Evolutionary conservation across 1,140 invertebrate genomes (phyloP), one percentile per base, ranked within the genome.

Genomic region (Leucophenga varia): DNA sequence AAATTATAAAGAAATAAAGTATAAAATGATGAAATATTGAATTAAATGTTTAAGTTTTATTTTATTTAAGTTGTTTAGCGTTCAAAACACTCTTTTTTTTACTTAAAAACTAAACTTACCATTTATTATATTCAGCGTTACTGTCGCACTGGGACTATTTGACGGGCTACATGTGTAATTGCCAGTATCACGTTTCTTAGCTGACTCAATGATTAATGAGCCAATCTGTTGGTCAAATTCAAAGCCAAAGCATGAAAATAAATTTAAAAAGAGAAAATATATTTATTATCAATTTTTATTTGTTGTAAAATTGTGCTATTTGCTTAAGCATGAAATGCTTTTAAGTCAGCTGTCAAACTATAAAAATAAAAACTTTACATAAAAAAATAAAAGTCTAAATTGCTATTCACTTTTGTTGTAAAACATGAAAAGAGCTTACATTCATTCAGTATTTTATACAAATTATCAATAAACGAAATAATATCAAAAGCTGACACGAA

Each of bases 121-220:
- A 71, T 74, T 74, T 70, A 74, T 74, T 49, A 74, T 70, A 56
- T 74, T 74, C 49, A 74, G 59, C 57, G 69, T 69, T 42, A 74
- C 69, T 49, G 72, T 74, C 58, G 70, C 72, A 65, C 72, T 70
- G 60, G 72, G 72, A 49, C 72, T 74, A 53, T 74, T 74, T 53
- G 72, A 74, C 53, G 72, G 72, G 59, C 59, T 72, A 67, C 72
- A 74, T 65, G 72, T 74, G 69, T 74, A 74, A 71, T 74, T 74
- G 55, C 72, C 72, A 55, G 61, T 72, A 55, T 74, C 68, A 52
- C 68, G 68, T 59, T 74, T 74, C 64, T 72, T 74, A 55, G 69
- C 69, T 52, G 65, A 67, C 61, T 74, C 72, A 56, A 74, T 74
- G 70, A 72, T 74, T 74, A 74, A 74, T 72, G 72, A 72, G 54